These are phyloP conservation scores for Stictonetta naevosa DNA, from an alignment of 2,113 vertebrate species.

Conservation along the genomic window DNA sequence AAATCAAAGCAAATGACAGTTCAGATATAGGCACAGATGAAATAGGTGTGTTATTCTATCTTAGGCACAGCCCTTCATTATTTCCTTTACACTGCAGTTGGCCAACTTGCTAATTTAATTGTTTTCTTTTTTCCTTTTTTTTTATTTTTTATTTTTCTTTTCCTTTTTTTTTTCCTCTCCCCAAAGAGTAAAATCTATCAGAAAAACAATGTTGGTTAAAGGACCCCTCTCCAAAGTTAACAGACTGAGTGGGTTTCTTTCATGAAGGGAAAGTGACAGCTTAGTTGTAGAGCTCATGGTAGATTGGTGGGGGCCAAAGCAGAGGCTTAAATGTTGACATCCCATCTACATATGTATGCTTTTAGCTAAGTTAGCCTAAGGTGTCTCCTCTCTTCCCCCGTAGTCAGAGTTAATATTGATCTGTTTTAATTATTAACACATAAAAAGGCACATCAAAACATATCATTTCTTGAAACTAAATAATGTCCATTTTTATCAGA, in stretches of 20 bases:
- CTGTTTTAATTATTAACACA: neutral
- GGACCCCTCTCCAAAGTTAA: slow-evolving; percentile 20
- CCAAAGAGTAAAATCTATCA: slow-evolving; percentile 8
- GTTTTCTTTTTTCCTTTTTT: neutral
- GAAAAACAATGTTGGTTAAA: neutral
- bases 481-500: neutral
- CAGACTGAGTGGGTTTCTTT: neutral
- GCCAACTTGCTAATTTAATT: slow-evolving; percentile 52
- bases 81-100: slow-evolving; percentile 48
- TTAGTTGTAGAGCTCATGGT: neutral
- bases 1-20: slow-evolving; percentile 59
- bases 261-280: neutral
- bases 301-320: neutral
- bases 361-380: rapidly evolving
- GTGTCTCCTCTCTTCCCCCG: neutral
- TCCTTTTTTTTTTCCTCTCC: neutral
- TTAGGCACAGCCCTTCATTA: slow-evolving; percentile 21
- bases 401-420: neutral
- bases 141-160: no score
- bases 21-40: slow-evolving; percentile 50
- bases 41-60: slow-evolving; percentile 51
- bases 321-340: neutral
- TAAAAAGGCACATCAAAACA: rapidly evolving
- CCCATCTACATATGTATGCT: neutral
- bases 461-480: neutral